These are phyloP conservation scores for Mystacornis crossleyi DNA, from an alignment of 2,113 vertebrate genomes.

Conservation along the genomic window DNA sequence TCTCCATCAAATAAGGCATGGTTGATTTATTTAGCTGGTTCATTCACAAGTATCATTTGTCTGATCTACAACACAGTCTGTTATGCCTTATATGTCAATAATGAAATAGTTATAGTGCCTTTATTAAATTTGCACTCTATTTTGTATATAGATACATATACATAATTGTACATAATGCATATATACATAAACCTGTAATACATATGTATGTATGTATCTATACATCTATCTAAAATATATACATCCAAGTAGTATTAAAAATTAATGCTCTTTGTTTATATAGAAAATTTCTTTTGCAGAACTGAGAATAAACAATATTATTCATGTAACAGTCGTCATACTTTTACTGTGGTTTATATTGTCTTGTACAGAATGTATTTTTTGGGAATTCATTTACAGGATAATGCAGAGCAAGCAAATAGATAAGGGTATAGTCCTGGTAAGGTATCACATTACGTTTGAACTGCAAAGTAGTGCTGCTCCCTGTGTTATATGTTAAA, in stretches of 20 bases:
- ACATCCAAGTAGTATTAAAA: background rate
- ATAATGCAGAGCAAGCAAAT: background rate
- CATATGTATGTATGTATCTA: background rate
- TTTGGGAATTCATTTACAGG: background rate
- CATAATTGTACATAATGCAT: background rate
- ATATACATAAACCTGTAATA: background rate
- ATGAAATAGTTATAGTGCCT: background rate
- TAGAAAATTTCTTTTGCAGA: background rate
- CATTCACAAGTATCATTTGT: background rate
- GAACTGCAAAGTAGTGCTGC: background rate
- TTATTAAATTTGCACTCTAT: background rate
- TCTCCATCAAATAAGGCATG: background rate
- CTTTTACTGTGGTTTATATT: background rate
- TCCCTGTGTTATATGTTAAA: background rate
- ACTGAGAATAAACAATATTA: background rate
- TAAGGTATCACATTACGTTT: background rate
- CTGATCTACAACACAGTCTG: background rate
- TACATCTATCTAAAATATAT: background rate
- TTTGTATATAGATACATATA: background rate
- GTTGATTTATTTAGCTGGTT: background rate
- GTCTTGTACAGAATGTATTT: background rate
- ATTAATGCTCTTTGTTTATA: background rate
- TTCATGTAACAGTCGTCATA: background rate
- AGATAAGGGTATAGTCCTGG: background rate
- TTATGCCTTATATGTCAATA: background rate